Evolutionary conservation across 2,113 vertebrate species (phyloP).

Genomic region (Orientallactaga bullata): DNA sequence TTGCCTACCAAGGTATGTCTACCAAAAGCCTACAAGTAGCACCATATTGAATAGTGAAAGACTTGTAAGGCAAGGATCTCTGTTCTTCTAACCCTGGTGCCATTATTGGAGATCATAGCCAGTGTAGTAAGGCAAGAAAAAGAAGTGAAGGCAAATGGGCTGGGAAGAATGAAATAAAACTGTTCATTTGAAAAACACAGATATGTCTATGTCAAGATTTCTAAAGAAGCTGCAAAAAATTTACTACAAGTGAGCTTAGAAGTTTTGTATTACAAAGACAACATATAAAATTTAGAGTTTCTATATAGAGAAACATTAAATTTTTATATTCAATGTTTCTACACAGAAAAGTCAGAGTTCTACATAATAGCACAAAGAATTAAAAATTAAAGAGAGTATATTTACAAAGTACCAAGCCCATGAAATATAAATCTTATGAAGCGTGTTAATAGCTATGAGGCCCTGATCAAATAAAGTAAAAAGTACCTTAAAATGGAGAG

Average conservation of each 20-base stretch:
- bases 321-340: not conserved
- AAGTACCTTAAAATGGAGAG: not conserved
- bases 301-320: not conserved
- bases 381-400: not conserved
- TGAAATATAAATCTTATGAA: not conserved
- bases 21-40: not conserved
- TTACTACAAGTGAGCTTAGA: not conserved
- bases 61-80: not conserved
- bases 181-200: not conserved
- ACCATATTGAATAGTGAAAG: not conserved
- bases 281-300: not conserved
- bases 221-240: not conserved
- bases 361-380: not conserved
- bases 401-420: not conserved
- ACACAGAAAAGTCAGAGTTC: not conserved
- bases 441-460: not conserved
- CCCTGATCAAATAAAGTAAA: not conserved
- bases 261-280: not conserved
- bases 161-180: not conserved
- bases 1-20: not conserved
- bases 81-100: not conserved
- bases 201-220: not conserved
- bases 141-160: not conserved
- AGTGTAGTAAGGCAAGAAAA: not conserved
- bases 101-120: not conserved